A percentile compares a stretch with the other conserved stretches of the same genome.
These are phyloP conservation scores for Nemapogon koenigi DNA, from an alignment of 2,888 invertebrate genomes.

Conservation along the genomic window DNA sequence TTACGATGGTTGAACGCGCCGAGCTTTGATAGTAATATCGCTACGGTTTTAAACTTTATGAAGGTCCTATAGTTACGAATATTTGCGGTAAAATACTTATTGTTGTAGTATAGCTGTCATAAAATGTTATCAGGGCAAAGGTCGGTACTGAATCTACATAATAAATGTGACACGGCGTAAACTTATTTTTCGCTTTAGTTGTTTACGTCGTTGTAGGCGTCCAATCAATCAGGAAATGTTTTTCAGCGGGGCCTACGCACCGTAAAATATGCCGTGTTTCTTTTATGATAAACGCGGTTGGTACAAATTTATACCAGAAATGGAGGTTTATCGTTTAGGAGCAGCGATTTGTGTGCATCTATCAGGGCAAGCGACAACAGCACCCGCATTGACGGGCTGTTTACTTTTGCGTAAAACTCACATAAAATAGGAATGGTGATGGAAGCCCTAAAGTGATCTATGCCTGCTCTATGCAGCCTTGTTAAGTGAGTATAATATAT, in stretches of 20 bases:
- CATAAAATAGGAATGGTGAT: conserved; percentile 19
- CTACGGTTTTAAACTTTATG: no score
- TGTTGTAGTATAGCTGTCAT: no score
- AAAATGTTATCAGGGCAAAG: no score
- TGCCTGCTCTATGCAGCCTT: conserved; percentile 8
- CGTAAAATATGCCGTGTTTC: conserved; percentile 27
- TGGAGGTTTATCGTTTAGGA: conserved; percentile 27
- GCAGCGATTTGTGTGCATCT: conserved; percentile 20
- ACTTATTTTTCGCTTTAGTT: conserved; percentile 18
- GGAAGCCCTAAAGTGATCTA: conserved; percentile 4
- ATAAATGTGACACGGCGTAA: conserved; percentile 10
- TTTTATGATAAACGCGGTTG: conserved; percentile 23
- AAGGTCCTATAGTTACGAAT: no score
- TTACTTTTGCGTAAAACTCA: conserved; percentile 22
- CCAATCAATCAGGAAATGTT: conserved; percentile 35
- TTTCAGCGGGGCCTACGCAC: conserved; percentile 14
- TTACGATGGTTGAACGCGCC: no score
- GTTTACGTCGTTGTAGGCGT: conserved; percentile 26
- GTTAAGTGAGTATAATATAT: no score
- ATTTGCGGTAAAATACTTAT: no score
- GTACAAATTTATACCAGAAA: conserved; percentile 28
- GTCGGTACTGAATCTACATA: no score
- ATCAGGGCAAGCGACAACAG: conserved; percentile 16
- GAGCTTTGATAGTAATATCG: no score
- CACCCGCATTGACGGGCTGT: conserved; percentile 21